Percentiles rank a stretch among this genome's conserved stretches.
phyloP scores from a whole-genome alignment of 2,797 vertebrate species.

The Gallinago solitaria region DNA sequence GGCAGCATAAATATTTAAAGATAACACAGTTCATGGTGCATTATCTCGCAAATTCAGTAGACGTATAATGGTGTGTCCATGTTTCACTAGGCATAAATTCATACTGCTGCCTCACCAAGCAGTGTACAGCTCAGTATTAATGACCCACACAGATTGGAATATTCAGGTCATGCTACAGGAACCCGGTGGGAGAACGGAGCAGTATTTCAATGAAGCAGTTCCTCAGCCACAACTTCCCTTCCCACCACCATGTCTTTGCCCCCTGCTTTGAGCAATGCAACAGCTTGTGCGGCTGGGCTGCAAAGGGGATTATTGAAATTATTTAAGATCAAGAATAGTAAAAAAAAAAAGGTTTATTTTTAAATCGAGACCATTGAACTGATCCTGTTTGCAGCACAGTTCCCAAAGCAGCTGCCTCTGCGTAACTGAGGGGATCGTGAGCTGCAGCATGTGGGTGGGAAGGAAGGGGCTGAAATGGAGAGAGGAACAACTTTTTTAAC shows the following conservation, averaged over 20 bases:
- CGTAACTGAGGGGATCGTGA: neutral
- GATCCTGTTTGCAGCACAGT: neutral
- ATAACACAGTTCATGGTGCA: neutral
- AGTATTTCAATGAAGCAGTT: neutral
- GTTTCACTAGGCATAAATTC: neutral
- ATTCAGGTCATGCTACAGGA: fast-evolving
- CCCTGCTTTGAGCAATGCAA: neutral
- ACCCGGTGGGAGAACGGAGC: neutral
- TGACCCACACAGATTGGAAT: fast-evolving
- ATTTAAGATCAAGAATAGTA: neutral
- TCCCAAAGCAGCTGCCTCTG: conserved; percentile 15
- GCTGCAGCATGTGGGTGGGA: neutral
- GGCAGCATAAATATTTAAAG: neutral
- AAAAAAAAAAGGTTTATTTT: neutral
- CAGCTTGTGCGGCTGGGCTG: neutral
- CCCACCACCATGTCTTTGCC: neutral
- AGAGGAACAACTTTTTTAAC: neutral
- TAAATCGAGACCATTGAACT: neutral
- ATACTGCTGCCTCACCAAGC: neutral
- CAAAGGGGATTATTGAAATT: neutral
- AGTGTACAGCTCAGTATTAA: neutral
- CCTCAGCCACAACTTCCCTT: neutral
- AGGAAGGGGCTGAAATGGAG: neutral
- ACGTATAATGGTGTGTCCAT: fast-evolving
- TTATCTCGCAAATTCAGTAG: neutral